Evolutionary conservation across 2,113 vertebrate species (phyloP), one percentile per base, ranked within the genome.

Genomic region (Taurulus bubalis): DNA sequence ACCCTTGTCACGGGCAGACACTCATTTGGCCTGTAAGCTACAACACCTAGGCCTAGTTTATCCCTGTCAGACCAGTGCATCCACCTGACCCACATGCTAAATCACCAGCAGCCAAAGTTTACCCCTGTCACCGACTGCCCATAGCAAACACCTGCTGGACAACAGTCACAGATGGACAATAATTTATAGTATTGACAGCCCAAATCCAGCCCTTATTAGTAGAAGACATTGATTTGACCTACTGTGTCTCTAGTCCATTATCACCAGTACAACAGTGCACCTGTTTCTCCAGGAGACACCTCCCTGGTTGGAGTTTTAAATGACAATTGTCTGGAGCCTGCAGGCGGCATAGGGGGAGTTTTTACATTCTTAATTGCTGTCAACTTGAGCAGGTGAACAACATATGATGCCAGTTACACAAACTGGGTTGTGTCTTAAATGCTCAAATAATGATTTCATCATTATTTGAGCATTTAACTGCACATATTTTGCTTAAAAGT

Each of bases 51-150:
- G 80, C 79, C 87, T 68, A 82, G 87, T 90, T 90, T 87, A 87
- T 85, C 82, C 83, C 88, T 90, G 91, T 92, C 92, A 93, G 91
- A 74, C 66, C 83, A 20, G 75, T 30, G 77, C 87, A 80, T 87
- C 85, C 90, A 89, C 92, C 89, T 92, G 90, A 92, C 90, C 91
- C 89, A 74, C 88, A 75, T 83, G 88, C 87, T 89, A 90, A 93
- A 93, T 92, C 89, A 93, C 85, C 90, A 28, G 78, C 85, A 73
- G 83, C 83, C 85, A 91, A 83, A 90, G 78, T 90, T 90, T 83
- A 81, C 88, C 77, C 80, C 89, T 91, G 90, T 90, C 92, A 92
- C 88, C 82, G 53, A 82, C 69, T 84, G 89, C 86, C 89, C 86
- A 82, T 40, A 87, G 84, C 85, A 86, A 91, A 91, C 79, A 81